Evolutionary conservation across 2,113 vertebrate species (phyloP), one percentile per base, ranked within the genome.

Genomic region (Oreochromis aureus): DNA sequence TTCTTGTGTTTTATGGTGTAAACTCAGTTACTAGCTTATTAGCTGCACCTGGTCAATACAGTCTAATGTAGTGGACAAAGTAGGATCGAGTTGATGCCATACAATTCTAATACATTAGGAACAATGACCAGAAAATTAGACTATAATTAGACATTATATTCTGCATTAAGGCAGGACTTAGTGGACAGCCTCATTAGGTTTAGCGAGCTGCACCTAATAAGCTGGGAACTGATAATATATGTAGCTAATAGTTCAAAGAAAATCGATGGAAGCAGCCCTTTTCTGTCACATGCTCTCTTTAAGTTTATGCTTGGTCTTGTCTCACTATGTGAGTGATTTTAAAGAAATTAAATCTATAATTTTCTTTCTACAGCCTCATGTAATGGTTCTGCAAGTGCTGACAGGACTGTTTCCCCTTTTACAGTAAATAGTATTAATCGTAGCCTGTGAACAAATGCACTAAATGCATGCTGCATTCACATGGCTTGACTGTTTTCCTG

Each of bases 311-410:
- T 85, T 36, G 10, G 22, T 89, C 55, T 79, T 55, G 84, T 91
- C 91, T 93, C 94, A 95, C 92, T 93, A 41, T 93, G 95, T 66
- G 91, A 94, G 92, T 83, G 83, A 90, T 80, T 85, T 78, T 80
- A 53, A 84, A 39, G 54, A 18, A 94, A 93, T 87, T 89, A 94
- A 94, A 93, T 61, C 27, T 32, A 85, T 73, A 1, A 73, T 85
- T 82, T 48, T 24, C 36, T 81, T 73, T n/a, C n/a, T 76, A 6
- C 18, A 53, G 53, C n/a, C 78, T 84, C 22, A 2, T 73, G 8
- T 78, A 51, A 51, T 54, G 4, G 15, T 63, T 83, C 71, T 76
- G 5, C 22, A 36, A 16, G 16, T 54, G 10, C 73, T 53, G 73
- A 76, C 71, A 76, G 6, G 71, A n/a, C 16, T 32, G 6, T 8